Percentiles rank a stretch among this genome's conserved stretches.
Conservation (phyloP, 1,140 invertebrate genomes). For the Thaumatotibia leucotreta region DNA sequence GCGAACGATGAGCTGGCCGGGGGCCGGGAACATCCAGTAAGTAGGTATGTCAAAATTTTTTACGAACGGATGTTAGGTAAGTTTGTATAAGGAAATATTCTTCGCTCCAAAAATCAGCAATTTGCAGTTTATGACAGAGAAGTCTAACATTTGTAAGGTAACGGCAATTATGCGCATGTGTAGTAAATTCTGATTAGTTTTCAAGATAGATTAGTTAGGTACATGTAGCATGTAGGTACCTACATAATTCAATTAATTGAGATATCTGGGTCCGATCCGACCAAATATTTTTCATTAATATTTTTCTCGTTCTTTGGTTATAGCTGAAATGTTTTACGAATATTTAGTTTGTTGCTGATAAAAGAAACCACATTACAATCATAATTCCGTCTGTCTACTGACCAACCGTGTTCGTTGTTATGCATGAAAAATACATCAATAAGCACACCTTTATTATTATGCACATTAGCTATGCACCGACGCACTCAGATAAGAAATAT, state of each 20-base stretch:
- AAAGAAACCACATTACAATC: no score
- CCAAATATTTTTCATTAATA: background rate
- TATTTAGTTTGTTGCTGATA: no score
- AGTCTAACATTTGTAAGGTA: slow-evolving; percentile 1
- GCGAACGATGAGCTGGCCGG: no score
- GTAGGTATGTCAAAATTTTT: background rate
- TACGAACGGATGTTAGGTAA: slow-evolving; percentile 1
- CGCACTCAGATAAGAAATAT: background rate
- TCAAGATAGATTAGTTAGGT: background rate
- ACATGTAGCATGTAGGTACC: no score
- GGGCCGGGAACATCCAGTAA: background rate
- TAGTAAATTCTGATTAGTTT: background rate
- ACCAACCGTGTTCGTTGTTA: background rate
- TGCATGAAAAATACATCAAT: background rate
- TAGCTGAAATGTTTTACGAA: no score
- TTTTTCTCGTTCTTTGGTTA: background rate
- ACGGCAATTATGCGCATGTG: background rate
- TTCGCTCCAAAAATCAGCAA: background rate
- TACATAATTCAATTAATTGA: background rate
- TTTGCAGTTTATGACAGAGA: background rate
- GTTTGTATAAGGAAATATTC: slow-evolving; percentile 2
- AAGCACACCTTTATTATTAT: background rate
- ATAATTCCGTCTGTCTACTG: background rate
- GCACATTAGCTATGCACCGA: background rate
- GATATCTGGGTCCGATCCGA: background rate